Evolutionary conservation across 2,113 vertebrate genomes (phyloP).

Genomic region (Hydrolagus affinis): DNA sequence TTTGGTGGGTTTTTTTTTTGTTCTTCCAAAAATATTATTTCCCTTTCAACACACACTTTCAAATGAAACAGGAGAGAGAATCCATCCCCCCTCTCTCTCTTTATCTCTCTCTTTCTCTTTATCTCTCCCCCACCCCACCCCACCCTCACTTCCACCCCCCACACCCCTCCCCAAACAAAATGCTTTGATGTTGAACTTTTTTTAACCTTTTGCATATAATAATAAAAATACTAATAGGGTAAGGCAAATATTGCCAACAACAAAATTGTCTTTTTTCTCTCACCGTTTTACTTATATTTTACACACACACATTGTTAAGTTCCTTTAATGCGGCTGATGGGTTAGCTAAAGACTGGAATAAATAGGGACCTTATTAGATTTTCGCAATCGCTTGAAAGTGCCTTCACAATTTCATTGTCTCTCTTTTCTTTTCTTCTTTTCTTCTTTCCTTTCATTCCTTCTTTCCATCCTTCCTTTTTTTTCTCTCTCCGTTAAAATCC

Average conservation of each 20-base stretch:
- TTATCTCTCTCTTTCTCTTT: too few relatives aligned
- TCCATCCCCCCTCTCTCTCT: too few relatives aligned
- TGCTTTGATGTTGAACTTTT: too few relatives aligned
- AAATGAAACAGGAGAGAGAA: not conserved
- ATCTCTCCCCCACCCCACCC: too few relatives aligned
- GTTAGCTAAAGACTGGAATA: constrained; percentile 69
- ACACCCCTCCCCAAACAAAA: too few relatives aligned
- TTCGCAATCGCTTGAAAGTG: constrained; percentile 86
- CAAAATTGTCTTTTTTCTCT: constrained; percentile 52
- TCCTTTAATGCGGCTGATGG: constrained; percentile 54
- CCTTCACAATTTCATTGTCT: constrained; percentile 61
- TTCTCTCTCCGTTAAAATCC: not conserved
- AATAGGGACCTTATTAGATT: constrained; percentile 69
- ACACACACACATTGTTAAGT: constrained; percentile 65
- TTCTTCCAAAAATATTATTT: constrained; percentile 22
- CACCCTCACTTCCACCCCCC: too few relatives aligned
- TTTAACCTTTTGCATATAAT: constrained; percentile 63
- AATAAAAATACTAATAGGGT: constrained; percentile 48
- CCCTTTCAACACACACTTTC: constrained; percentile 21
- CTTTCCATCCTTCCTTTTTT: too few relatives aligned
- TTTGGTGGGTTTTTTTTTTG: too few relatives aligned
- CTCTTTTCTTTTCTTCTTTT: too few relatives aligned
- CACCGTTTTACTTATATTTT: too few relatives aligned
- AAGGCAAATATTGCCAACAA: constrained; percentile 97
- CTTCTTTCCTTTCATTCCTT: too few relatives aligned